Base-by-base conservation (phyloP, 2,888 invertebrate species). In the Melipona bicolor region DNA sequence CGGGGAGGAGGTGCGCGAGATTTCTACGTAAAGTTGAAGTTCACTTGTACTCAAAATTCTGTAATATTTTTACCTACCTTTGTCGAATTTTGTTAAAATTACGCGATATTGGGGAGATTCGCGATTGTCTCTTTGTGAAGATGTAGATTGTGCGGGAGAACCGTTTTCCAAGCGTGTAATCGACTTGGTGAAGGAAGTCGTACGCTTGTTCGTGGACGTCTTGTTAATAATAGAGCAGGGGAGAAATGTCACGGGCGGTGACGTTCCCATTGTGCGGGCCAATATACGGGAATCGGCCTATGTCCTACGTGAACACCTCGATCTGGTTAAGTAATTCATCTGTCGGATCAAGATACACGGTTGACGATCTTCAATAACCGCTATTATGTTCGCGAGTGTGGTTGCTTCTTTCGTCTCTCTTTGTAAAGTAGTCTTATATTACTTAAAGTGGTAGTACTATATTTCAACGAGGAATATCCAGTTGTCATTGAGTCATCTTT, bases 191-290 rank as follows among this genome's bases (percentile, higher is more conserved):
- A 4, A 19, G 56, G 19, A n/a, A 43, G 32, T 21, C 19, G 19
- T 13, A 27, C 6, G 49, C 77, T 64, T 49, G 36, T 24, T 62
- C 19, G 24, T 50, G 19, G 32, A n/a, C 27, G 70, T 67, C 68
- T 36, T 59, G 65, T 71, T 84, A 77, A 79, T 83, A 83, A 77
- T 74, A 79, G 62, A 74, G 52, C 74, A 43, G 9, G 71, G 72
- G 82, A 77, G 85, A 87, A 89, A 89, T 87, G 83, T 89, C 89
- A 89, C 61, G 77, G 72, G 27, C 71, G 65, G 54, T 69, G 84
- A 81, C 78, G 81, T 82, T 81, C 75, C 84, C 61, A 87, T 88
- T 86, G 83, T 86, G 68, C n/a, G 24, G 71, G 62, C 78, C 81
- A 81, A 79, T 78, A 77, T 81, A 79, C 77, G 73, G 65, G 79